These are phyloP conservation scores for Eristalis arbustorum DNA, from an alignment of 2,888 invertebrate genomes.

Conservation along the genomic window DNA sequence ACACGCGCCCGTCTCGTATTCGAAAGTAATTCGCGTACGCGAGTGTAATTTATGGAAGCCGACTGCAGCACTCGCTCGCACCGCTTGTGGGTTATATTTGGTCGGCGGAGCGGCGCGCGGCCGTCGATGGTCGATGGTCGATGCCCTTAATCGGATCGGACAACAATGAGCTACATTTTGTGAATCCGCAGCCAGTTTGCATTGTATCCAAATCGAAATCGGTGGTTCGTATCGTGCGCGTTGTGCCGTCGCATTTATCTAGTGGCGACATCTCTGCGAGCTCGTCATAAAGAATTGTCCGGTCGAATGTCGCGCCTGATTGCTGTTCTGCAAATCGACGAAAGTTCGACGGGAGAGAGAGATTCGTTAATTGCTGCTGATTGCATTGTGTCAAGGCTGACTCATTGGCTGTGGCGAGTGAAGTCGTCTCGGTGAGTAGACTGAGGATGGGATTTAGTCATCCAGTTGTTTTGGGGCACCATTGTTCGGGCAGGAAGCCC, in stretches of 20 bases:
- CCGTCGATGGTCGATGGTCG: slow-evolving; percentile 34
- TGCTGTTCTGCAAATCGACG: neutral
- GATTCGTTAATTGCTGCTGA: neutral
- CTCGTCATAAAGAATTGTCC: neutral
- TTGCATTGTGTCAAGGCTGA: neutral
- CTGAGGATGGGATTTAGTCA: neutral
- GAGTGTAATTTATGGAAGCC: slow-evolving; percentile 39
- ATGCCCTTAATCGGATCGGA: slow-evolving; percentile 51
- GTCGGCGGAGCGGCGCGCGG: neutral
- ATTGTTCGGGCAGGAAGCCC: neutral
- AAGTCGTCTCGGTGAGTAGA: neutral
- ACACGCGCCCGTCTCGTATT: neutral
- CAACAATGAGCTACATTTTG: slow-evolving; percentile 20
- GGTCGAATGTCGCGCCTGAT: neutral
- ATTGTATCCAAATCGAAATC: neutral
- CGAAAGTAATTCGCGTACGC: neutral
- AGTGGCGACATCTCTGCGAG: neutral
- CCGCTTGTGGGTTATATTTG: slow-evolving; percentile 23
- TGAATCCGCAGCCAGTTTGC: slow-evolving; percentile 1
- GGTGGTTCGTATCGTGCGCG: neutral
- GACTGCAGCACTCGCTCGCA: slow-evolving; percentile 10
- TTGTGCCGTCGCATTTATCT: neutral
- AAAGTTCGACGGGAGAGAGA: neutral
- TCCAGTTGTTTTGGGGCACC: neutral
- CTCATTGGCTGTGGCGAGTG: neutral